A percentile compares a stretch with the other conserved stretches of the same genome.
Conservation (phyloP, 1,140 invertebrate genomes). For the Diabrotica virgifera region DNA sequence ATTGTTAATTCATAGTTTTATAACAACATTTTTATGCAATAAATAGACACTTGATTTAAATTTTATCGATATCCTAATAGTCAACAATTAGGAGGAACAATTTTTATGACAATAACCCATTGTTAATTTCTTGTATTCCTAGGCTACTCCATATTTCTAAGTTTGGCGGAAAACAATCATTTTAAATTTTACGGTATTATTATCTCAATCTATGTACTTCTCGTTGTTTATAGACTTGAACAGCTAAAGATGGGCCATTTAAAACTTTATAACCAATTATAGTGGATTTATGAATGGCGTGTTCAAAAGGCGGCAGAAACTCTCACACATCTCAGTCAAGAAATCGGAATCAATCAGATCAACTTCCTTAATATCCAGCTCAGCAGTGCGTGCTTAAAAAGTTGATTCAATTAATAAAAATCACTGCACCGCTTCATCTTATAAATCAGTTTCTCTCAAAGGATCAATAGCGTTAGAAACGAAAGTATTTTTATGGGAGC, state of each 20-base stretch:
- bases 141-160: not conserved
- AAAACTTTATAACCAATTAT: not conserved
- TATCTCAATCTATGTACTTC: not conserved
- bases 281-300: not conserved
- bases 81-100: not conserved
- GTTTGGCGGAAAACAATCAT: not conserved
- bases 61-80: too few species aligned
- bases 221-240: not conserved
- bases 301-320: slow-evolving; percentile 4
- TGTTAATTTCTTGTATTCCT: too few species aligned
- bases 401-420: slow-evolving; percentile 21
- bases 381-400: slow-evolving; percentile 12
- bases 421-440: slow-evolving; percentile 9
- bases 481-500: slow-evolving; percentile 17
- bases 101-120: not conserved
- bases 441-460: slow-evolving; percentile 18
- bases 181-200: not conserved
- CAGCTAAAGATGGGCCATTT: not conserved
- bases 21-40: too few species aligned
- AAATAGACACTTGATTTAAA: too few species aligned
- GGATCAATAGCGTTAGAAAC: slow-evolving; percentile 11
- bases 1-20: too few species aligned
- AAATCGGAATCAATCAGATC: slow-evolving; percentile 10
- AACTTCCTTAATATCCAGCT: slow-evolving; percentile 11
- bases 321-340: slow-evolving; percentile 15